These are phyloP conservation scores for Dromaius novaehollandiae DNA, from an alignment of 2,113 vertebrate species.

Conservation along the genomic window DNA sequence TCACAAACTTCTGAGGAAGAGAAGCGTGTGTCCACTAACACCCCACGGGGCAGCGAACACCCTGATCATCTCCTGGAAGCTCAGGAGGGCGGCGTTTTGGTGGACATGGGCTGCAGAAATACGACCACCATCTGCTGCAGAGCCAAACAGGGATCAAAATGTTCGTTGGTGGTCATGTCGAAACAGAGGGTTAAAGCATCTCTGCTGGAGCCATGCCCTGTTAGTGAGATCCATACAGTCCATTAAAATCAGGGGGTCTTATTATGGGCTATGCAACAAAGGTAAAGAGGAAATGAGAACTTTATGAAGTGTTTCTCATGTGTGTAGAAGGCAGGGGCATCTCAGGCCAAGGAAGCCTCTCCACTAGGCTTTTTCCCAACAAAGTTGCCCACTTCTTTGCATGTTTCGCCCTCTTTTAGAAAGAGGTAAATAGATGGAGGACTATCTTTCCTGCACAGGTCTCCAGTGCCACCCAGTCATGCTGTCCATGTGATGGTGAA, in stretches of 20 bases:
- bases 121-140: not conserved
- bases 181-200: constrained; percentile 1
- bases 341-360: constrained; percentile 35
- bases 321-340: constrained; percentile 51
- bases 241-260: constrained; percentile 63
- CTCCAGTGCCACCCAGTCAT: not conserved
- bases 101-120: not conserved
- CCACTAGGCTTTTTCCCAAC: not conserved
- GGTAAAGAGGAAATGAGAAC: constrained; percentile 70
- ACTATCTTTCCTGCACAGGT: not conserved
- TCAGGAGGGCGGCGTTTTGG: not conserved
- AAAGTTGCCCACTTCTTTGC: not conserved
- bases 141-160: not conserved
- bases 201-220: constrained; percentile 17
- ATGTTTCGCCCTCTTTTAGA: not conserved
- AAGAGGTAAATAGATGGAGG: not conserved
- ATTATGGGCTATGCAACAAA: constrained; percentile 65
- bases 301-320: constrained; percentile 56
- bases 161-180: not conserved
- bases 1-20: not conserved
- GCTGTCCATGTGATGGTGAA: not conserved
- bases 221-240: constrained; percentile 30
- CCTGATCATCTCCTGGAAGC: accelerated
- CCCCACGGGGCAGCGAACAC: accelerated
- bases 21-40: not conserved